Base-by-base conservation (phyloP, 2,113 vertebrate species). In the Ptychochromis oligacanthus region DNA sequence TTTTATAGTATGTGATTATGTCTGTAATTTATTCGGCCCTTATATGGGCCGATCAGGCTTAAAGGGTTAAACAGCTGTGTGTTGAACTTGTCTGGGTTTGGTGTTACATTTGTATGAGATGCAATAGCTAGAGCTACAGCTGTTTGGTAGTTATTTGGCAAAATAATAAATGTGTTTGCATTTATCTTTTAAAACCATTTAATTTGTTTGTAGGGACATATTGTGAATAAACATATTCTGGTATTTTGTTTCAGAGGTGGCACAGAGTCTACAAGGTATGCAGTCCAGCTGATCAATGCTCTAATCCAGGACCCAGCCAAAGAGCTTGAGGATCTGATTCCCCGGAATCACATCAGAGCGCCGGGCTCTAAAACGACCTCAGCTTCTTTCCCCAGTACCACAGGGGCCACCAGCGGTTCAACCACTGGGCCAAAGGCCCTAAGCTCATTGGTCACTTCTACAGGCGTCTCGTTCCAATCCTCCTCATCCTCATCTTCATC, bases 231-330 rank as follows among this genome's bases (percentile, higher is more conserved):
- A 65, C 40, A 49, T 70, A 28, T 20, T 77, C 1, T 84, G 4
- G 22, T 11, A 52, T 91, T n/a, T 86, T 79, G 13, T 89, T 92
- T 0, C 82, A 99, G 98, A 95, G 98, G 98, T 49, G 98, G 98
- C 81, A 99, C 98, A 1, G 98, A 99, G 93, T 99, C 98, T 24
- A 99, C 98, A 2, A 96, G 98, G 87, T 97, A 99, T 1, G 98
- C 98, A 36, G 98, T 99, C 88, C 98, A 99, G 31, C 96, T 99
- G 89, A 99, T 99, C 92, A 99, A 99, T 87, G 97, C 98, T 83
- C 97, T 99, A 84, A 99, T 99, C 95, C 98, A 99, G 94, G 98
- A 99, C 94, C 98, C 98, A 74, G 97, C 98, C 94, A 99, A 99
- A 95, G 98, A 99, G 96, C 95, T 99, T 72, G 98, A 99, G 94